Evolutionary conservation across 37 sponge, comb jelly and placozoan genomes (phyloP), one percentile per base, ranked within the genome.

Genomic region (Ianthella basta): DNA sequence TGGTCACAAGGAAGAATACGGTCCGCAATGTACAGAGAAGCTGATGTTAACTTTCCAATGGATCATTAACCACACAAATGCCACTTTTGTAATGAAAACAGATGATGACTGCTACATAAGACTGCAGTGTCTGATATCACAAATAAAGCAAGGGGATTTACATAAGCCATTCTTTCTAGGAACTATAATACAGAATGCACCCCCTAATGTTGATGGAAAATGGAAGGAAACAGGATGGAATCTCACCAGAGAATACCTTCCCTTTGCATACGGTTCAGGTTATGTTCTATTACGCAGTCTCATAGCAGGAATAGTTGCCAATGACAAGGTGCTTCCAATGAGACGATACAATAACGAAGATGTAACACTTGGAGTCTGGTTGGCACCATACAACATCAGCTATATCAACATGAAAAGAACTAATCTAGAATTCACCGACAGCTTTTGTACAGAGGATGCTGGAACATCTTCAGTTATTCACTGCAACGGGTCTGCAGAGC

Each of bases 91-190:
- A 64, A 64, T 64, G 66, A 64, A 64, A 16, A 64, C n/a, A 8
- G 66, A 64, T 64, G 20, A 64, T 64, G 66, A 64, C 66, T 64
- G 66, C 27, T 64, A 64, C n/a, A 30, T 64, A 29, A 10, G 66
- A 64, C 66, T 64, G 66, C 66, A 64, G 6, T 29, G 27, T 12
- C 23, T 24, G 23, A 64, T 30, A 20, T 29, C 23, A 16, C 66
- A 64, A 64, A 64, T 30, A 64, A 64, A 64, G 14, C 14, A 16
- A 64, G 20, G 29, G 23, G n/a, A n/a, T n/a, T n/a, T n/a, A n/a
- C n/a, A n/a, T n/a, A n/a, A n/a, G n/a, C n/a, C n/a, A n/a, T 64
- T 64, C 23, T 30, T 64, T 16, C 27, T 10, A 10, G 66, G 66
- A 21, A 64, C 20, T 16, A 64, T 64, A 29, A 18, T 19, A 18